These are phyloP conservation scores for Drosophila sucinea DNA, from an alignment of 1,140 invertebrate genomes.

Conservation along the genomic window DNA sequence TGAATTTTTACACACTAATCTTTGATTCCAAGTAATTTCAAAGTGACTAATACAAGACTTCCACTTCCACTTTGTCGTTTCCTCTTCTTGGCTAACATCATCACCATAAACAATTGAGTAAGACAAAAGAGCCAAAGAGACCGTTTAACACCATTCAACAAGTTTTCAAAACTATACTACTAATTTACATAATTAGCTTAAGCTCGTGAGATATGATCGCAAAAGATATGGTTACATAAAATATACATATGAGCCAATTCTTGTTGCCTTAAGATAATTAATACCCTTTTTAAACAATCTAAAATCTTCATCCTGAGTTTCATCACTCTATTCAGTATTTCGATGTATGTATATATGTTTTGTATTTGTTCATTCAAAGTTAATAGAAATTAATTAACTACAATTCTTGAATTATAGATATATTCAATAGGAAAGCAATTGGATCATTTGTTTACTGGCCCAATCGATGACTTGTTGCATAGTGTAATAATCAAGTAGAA, in stretches of 20 bases:
- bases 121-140: conserved; percentile 41
- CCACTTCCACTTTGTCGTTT: conserved; percentile 73
- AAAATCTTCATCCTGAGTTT: too few relatives aligned
- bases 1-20: background rate
- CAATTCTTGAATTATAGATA: background rate
- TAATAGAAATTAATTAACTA: too few relatives aligned
- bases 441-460: too few relatives aligned
- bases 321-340: too few relatives aligned
- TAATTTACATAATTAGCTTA: background rate
- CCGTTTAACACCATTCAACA: conserved; percentile 16
- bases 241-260: too few relatives aligned
- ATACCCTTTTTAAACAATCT: too few relatives aligned
- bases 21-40: conserved; percentile 50
- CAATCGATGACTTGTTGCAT: conserved; percentile 8
- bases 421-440: background rate
- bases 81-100: conserved; percentile 41
- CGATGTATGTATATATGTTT: too few relatives aligned
- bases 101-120: conserved; percentile 25
- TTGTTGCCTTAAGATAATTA: too few relatives aligned
- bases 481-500: conserved; percentile 11
- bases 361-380: too few relatives aligned
- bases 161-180: background rate
- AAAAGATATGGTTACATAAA: too few relatives aligned
- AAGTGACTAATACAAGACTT: conserved; percentile 64
- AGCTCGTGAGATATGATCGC: background rate